These are phyloP conservation scores for Halocaridina rubra DNA, from an alignment of 2,888 invertebrate genomes.

Conservation along the genomic window DNA sequence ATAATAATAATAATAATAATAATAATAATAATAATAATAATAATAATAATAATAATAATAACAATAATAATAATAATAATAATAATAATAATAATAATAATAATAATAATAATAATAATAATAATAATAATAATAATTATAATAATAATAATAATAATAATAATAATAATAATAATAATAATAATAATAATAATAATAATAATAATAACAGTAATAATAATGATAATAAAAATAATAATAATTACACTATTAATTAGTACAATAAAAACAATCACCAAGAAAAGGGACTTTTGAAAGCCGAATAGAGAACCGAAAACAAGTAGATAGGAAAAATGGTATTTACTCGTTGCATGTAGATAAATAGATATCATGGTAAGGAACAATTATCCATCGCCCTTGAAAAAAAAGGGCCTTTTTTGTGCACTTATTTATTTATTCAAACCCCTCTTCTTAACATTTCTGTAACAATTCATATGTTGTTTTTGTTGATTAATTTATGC, in stretches of 20 bases:
- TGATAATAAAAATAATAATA: background rate
- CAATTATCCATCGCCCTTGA: too few species aligned
- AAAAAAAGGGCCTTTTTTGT: too few species aligned
- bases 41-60: background rate
- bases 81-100: background rate
- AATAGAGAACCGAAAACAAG: background rate
- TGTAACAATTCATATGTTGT: too few species aligned
- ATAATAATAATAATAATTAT: background rate
- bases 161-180: background rate
- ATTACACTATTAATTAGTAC: background rate
- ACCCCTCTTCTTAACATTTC: too few species aligned
- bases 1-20: background rate
- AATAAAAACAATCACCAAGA: too few species aligned
- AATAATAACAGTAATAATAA: background rate
- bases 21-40: background rate
- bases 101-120: background rate
- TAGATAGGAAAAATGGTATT: background rate
- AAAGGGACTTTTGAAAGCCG: too few species aligned
- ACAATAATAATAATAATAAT: background rate
- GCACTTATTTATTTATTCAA: too few species aligned
- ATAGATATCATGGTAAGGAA: background rate
- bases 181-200: background rate
- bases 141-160: background rate
- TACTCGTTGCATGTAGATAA: background rate
- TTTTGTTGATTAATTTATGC: too few species aligned